A percentile compares a stretch with the other conserved stretches of the same genome.
phyloP scores from a whole-genome alignment of 2,797 vertebrate species.

The Onychomys torridus region DNA sequence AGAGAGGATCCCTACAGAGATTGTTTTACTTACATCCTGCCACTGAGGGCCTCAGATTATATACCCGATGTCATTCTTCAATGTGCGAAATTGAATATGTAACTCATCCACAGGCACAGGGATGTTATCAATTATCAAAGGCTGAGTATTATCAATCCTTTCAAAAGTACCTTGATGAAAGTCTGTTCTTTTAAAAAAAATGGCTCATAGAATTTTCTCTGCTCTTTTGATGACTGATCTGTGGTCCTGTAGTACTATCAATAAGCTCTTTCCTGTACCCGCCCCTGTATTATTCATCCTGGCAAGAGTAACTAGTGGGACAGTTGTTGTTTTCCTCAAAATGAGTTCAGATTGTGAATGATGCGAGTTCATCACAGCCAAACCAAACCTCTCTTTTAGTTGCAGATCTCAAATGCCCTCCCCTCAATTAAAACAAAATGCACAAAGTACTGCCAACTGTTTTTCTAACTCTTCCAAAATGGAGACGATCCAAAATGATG shows the following conservation, averaged over 20 bases:
- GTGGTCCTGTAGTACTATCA: background rate
- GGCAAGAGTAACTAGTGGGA: constrained; percentile 32
- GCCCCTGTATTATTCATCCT: background rate
- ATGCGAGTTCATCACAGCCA: constrained; percentile 63
- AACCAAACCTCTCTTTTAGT: constrained; percentile 74
- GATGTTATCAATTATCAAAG: background rate
- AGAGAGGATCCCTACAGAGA: background rate
- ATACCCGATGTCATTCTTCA: background rate
- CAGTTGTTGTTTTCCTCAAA: constrained; percentile 70
- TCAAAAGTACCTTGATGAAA: constrained; percentile 35
- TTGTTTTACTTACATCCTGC: background rate
- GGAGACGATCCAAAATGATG: constrained; percentile 68
- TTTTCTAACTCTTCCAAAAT: constrained; percentile 74
- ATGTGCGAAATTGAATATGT: background rate
- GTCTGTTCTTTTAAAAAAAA: background rate
- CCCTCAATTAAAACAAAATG: constrained; percentile 77
- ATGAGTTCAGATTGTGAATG: constrained; percentile 74
- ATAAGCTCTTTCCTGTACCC: background rate
- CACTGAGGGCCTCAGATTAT: background rate
- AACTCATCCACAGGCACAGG: background rate
- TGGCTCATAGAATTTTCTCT: background rate
- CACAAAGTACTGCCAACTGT: constrained; percentile 71
- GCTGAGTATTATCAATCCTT: background rate
- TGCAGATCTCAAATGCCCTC: constrained; percentile 70
- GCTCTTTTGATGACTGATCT: background rate